phyloP scores from a whole-genome alignment of 2,797 vertebrate genomes.

The Limosa lapponica region DNA sequence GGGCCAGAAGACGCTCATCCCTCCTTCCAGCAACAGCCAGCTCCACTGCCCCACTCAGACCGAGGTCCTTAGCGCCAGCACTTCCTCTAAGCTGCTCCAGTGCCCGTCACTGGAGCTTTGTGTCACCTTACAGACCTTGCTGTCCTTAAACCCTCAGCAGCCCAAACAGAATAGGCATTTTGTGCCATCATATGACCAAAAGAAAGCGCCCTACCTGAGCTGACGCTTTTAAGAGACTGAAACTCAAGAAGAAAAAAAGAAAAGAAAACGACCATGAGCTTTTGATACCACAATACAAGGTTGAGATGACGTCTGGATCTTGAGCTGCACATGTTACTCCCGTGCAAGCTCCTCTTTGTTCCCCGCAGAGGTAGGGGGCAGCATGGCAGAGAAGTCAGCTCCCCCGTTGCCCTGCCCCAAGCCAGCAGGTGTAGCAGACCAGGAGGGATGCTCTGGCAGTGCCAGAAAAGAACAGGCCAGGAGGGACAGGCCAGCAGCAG shows the following conservation, averaged over 20 bases:
- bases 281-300: neutral
- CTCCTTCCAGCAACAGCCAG: neutral
- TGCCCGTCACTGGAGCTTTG: neutral
- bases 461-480: neutral
- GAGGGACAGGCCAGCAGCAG: neutral
- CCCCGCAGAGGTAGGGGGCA: neutral
- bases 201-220: neutral
- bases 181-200: neutral
- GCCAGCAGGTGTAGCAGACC: neutral
- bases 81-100: neutral
- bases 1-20: neutral
- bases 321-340: neutral
- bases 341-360: neutral
- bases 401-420: neutral
- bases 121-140: neutral
- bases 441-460: neutral
- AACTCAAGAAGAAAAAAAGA: neutral
- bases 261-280: neutral
- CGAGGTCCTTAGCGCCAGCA: neutral
- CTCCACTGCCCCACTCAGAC: neutral
- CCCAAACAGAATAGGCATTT: neutral
- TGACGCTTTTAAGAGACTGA: neutral
- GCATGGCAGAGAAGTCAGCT: neutral
- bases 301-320: neutral
- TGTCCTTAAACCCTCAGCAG: neutral